A percentile compares a stretch with the other conserved stretches of the same genome.
phyloP scores from a whole-genome alignment of 2,888 invertebrate genomes.

The Pediacus dermestoides region DNA sequence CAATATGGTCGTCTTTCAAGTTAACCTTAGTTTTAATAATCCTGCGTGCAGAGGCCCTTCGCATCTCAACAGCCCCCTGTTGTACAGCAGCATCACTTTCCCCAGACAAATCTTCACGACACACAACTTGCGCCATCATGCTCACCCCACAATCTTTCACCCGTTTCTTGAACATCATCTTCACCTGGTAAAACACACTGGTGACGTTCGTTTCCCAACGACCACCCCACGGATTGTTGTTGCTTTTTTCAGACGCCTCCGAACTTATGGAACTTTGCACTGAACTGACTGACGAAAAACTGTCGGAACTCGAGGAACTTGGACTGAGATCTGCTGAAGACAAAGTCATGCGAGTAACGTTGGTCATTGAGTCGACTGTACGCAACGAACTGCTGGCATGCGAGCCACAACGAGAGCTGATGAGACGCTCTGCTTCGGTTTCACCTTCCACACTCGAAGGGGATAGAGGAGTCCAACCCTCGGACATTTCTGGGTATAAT shows the following conservation, averaged over 20 bases:
- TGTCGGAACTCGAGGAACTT: slow-evolving; percentile 51
- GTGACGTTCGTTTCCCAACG: no score
- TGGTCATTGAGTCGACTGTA: slow-evolving; percentile 74
- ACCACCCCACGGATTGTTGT: no score
- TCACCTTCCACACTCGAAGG: slow-evolving; percentile 56
- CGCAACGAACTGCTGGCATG: slow-evolving; percentile 52
- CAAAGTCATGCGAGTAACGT: slow-evolving; percentile 68
- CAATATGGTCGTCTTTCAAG: no score
- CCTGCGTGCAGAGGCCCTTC: no score
- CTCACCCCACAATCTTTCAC: no score
- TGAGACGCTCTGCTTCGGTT: slow-evolving; percentile 61
- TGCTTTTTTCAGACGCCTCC: slow-evolving; percentile 43
- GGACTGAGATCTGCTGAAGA: slow-evolving; percentile 59
- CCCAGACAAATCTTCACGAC: no score
- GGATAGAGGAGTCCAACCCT: slow-evolving; percentile 57
- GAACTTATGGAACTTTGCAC: slow-evolving; percentile 52
- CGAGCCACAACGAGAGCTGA: slow-evolving; percentile 51
- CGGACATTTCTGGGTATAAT: slow-evolving; percentile 44
- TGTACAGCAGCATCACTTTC: no score
- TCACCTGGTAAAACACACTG: no score
- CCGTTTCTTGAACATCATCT: no score
- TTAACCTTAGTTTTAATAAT: no score
- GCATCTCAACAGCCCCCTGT: no score
- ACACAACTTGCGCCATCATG: no score
- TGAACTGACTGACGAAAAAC: slow-evolving; percentile 50